phyloP scores from a whole-genome alignment of 1,140 invertebrate species.

The Wasmannia auropunctata region DNA sequence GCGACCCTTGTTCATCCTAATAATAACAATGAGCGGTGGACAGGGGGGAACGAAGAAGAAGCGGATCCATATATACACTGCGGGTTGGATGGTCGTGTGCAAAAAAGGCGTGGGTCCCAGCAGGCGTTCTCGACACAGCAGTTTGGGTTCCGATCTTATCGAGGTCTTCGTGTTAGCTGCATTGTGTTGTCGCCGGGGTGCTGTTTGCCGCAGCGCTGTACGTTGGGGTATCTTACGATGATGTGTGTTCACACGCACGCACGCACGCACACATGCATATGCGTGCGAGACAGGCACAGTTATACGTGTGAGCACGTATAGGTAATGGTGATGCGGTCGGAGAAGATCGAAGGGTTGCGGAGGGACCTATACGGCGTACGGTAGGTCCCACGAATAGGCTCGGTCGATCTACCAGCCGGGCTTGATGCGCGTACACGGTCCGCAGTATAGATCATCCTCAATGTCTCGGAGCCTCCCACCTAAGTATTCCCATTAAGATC shows the following conservation, averaged over 20 bases:
- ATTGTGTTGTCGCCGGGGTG: conserved; percentile 78
- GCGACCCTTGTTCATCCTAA: conserved; percentile 61
- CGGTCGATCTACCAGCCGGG: conserved; percentile 74
- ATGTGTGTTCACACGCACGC: conserved; percentile 2
- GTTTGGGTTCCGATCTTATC: conserved; percentile 81
- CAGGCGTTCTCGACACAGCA: conserved; percentile 79
- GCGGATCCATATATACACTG: conserved; percentile 63
- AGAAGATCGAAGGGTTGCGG: background rate
- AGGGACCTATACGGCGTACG: conserved; percentile 27
- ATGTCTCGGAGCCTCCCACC: conserved; percentile 82
- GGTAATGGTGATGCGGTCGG: background rate
- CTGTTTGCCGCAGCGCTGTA: conserved; percentile 67
- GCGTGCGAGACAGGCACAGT: background rate
- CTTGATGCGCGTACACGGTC: conserved; percentile 67
- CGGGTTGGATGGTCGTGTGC: conserved; percentile 72
- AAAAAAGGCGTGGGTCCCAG: conserved; percentile 81
- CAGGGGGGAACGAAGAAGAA: background rate
- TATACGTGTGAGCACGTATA: background rate
- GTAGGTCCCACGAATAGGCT: conserved; percentile 68
- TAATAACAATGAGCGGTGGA: conserved; percentile 66
- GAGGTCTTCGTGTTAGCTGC: conserved; percentile 74
- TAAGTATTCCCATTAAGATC: conserved; percentile 83
- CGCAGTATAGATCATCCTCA: conserved; percentile 78
- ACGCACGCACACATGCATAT: no score
- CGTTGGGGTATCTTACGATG: background rate